These are phyloP conservation scores for Zaprionus ghesquierei DNA, from an alignment of 1,140 invertebrate species.

Conservation along the genomic window DNA sequence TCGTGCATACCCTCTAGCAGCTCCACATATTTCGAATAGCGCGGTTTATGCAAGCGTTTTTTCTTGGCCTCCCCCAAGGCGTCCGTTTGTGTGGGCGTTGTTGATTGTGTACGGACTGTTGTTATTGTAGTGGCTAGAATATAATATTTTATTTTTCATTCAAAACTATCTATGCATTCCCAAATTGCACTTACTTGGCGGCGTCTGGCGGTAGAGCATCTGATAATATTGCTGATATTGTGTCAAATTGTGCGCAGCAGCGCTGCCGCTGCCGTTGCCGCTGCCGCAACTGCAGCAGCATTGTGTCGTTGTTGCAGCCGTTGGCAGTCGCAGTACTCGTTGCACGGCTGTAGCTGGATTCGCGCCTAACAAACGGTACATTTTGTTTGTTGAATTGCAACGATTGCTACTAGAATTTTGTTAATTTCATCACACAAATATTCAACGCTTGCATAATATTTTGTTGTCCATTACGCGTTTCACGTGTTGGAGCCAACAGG, in stretches of 20 bases:
- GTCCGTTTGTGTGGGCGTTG: slow-evolving; percentile 62
- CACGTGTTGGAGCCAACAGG: slow-evolving; percentile 40
- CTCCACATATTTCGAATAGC: slow-evolving; percentile 77
- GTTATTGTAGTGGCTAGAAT: slow-evolving; percentile 8
- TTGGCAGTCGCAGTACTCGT: slow-evolving; percentile 43
- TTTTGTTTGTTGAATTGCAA: slow-evolving; percentile 44
- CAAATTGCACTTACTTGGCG: slow-evolving; percentile 55
- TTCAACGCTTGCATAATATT: slow-evolving; percentile 45
- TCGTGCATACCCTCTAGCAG: slow-evolving; percentile 62
- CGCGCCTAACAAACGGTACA: slow-evolving; percentile 64
- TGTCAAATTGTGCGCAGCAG: slow-evolving; percentile 49
- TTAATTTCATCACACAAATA: slow-evolving; percentile 32
- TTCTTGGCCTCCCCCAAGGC: slow-evolving; percentile 56
- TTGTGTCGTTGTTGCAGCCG: slow-evolving; percentile 41
- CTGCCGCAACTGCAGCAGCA: slow-evolving; percentile 44
- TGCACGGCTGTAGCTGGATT: slow-evolving; percentile 54
- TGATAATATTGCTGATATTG: slow-evolving; percentile 78
- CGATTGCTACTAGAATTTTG: not conserved
- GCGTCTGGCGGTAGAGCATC: slow-evolving; percentile 59
- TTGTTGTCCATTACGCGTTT: slow-evolving; percentile 48
- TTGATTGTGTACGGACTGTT: slow-evolving; percentile 49
- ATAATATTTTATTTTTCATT: not conserved
- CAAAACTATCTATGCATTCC: not conserved
- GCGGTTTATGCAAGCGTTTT: slow-evolving; percentile 65
- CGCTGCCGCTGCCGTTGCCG: slow-evolving; percentile 15